Conservation (phyloP, 2,113 vertebrate genomes). For the Canis aureus region DNA sequence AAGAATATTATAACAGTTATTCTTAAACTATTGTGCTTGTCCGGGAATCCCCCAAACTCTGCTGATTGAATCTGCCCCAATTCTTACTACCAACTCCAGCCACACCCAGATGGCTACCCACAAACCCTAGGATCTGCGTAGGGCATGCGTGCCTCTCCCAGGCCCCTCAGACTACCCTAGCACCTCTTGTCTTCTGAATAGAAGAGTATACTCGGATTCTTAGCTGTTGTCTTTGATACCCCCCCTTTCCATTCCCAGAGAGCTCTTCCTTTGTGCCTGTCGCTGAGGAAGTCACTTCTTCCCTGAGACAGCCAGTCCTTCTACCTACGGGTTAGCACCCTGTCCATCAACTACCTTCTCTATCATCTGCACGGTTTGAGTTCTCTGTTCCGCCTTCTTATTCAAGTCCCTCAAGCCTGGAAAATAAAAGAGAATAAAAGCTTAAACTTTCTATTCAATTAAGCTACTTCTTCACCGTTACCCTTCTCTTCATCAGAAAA, state of each 20-base stretch:
- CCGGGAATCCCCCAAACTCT: neutral
- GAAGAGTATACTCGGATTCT: neutral
- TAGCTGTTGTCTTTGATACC: neutral
- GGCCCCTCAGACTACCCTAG: neutral
- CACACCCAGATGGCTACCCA: neutral
- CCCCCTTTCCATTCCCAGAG: neutral
- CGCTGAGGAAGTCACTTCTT: neutral
- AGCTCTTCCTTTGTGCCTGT: neutral
- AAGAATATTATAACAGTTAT: neutral
- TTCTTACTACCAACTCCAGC: neutral
- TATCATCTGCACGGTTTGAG: neutral
- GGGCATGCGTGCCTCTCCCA: neutral
- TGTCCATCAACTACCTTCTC: neutral
- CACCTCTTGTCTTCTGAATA: neutral
- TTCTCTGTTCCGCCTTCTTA: neutral
- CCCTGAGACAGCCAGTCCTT: neutral
- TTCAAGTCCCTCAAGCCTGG: neutral
- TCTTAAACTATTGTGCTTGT: neutral
- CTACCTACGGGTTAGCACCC: neutral
- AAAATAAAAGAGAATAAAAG: slow-evolving; percentile 29
- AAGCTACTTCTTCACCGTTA: neutral
- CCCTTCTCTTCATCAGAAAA: neutral
- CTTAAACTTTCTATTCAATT: neutral
- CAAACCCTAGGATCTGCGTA: neutral
- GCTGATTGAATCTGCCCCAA: neutral